A percentile compares a stretch with the other conserved stretches of the same genome.
Conservation (phyloP, 2,113 vertebrate genomes). For the Ondatra zibethicus region DNA sequence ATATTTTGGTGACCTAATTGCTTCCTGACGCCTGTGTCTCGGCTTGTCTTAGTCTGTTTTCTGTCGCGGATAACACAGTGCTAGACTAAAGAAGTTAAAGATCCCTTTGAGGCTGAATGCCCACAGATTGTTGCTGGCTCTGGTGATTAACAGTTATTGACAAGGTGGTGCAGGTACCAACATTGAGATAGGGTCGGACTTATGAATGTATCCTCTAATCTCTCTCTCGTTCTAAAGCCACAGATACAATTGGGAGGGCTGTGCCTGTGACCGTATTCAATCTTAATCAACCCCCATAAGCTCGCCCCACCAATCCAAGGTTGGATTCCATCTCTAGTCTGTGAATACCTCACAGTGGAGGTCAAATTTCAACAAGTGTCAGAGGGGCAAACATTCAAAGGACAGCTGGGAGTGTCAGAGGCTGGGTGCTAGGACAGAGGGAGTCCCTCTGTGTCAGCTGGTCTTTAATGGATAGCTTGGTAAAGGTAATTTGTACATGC, state of each 20-base stretch:
- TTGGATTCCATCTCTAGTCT: neutral
- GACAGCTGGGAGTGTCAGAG: neutral
- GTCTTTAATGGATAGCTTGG: fast-evolving
- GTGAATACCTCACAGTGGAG: neutral
- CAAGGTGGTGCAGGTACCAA: too few relatives aligned
- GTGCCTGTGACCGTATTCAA: neutral
- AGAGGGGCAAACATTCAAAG: neutral
- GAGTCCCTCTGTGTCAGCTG: neutral
- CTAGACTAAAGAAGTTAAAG: neutral
- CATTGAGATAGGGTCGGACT: too few relatives aligned
- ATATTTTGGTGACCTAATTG: neutral
- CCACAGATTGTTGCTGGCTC: neutral
- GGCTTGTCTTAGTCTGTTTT: neutral
- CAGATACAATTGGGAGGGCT: neutral
- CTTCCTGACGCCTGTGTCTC: neutral
- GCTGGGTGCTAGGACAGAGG: too few relatives aligned
- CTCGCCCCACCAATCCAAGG: neutral
- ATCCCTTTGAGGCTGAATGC: neutral
- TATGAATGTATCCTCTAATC: neutral
- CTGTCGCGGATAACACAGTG: too few relatives aligned
- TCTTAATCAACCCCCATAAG: neutral
- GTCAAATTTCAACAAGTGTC: neutral
- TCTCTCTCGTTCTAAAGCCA: neutral
- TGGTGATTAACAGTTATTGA: neutral
- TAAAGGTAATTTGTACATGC: neutral